Conservation (phyloP, 2,888 invertebrate species). For the Marronus borbonicus region DNA sequence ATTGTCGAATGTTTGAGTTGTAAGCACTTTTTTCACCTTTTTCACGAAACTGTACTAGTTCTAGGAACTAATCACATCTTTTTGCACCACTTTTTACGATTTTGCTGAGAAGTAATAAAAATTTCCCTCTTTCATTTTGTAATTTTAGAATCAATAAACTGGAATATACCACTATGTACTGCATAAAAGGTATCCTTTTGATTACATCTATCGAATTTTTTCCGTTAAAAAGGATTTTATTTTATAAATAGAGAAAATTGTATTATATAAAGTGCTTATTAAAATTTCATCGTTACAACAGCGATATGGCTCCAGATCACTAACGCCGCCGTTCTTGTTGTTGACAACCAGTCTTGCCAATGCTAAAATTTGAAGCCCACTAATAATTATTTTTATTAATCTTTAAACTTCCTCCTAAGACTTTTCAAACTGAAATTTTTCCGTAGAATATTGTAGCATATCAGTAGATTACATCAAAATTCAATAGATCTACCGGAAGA, state of each 20-base stretch:
- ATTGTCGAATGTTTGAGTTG: not conserved
- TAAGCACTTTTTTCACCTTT: not conserved
- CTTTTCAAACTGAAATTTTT: too few relatives aligned
- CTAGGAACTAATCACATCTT: not conserved
- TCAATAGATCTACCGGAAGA: too few relatives aligned
- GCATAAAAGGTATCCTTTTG: constrained; percentile 12
- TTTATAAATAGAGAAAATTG: not conserved
- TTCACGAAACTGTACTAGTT: not conserved
- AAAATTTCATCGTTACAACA: constrained; percentile 38
- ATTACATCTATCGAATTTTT: not conserved
- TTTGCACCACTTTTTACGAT: not conserved
- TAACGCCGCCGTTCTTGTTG: constrained; percentile 45
- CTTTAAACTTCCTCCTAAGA: too few relatives aligned
- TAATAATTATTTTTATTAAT: too few relatives aligned
- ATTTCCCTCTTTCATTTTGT: constrained; percentile 33
- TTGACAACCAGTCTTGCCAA: not conserved
- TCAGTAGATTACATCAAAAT: too few relatives aligned
- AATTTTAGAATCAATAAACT: constrained; percentile 37
- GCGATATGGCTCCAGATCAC: constrained; percentile 42
- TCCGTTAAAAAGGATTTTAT: not conserved
- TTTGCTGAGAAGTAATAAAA: constrained; percentile 15
- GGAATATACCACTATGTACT: not conserved
- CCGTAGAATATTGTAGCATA: too few relatives aligned
- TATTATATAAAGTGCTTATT: constrained; percentile 7
- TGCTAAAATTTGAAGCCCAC: not conserved